Conservation (phyloP, 2,113 vertebrate genomes). For the Melanocharis versteri region DNA sequence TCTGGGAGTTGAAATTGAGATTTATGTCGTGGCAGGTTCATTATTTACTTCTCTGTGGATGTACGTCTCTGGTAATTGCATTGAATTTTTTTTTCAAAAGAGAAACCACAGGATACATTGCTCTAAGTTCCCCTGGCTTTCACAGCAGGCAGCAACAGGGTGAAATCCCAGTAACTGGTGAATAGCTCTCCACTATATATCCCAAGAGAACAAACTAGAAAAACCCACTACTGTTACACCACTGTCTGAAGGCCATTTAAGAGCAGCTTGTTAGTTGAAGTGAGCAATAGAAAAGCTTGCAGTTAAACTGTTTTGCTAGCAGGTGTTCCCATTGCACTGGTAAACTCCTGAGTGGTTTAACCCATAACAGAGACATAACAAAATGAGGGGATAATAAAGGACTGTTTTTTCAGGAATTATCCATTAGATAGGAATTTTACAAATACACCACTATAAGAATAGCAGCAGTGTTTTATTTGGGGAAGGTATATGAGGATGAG, state of each 20-base stretch:
- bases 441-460: neutral
- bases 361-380: neutral
- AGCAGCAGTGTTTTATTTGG: neutral
- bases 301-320: constrained; percentile 55
- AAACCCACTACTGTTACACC: neutral
- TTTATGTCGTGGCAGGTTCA: neutral
- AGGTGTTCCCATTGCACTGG: constrained; percentile 49
- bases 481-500: neutral
- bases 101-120: neutral
- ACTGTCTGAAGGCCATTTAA: constrained; percentile 54
- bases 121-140: neutral
- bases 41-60: constrained; percentile 6
- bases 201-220: constrained; percentile 24
- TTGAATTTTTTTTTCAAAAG: neutral
- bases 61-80: neutral
- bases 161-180: constrained; percentile 51
- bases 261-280: constrained; percentile 65
- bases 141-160: constrained; percentile 18
- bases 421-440: constrained; percentile 3
- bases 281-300: constrained; percentile 38
- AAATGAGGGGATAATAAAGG: neutral
- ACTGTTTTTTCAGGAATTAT: neutral
- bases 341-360: constrained; percentile 40
- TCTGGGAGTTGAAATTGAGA: neutral
- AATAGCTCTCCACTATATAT: constrained; percentile 45